A percentile compares a stretch with the other conserved stretches of the same genome.
phyloP scores from a whole-genome alignment of 2,888 invertebrate species.

The Leucophora obtusa region DNA sequence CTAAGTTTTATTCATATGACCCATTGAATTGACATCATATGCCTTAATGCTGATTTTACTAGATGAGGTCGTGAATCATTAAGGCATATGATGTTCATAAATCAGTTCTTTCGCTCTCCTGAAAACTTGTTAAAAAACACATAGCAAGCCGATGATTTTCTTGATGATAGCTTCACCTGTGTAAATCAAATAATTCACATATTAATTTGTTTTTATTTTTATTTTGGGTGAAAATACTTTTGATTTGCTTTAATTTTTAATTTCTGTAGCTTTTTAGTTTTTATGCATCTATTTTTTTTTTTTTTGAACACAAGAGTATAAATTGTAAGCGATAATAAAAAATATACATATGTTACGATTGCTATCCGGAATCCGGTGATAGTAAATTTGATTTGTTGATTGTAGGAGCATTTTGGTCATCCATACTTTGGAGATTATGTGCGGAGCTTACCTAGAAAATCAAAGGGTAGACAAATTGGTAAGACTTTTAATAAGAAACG shows the following conservation, averaged over 20 bases:
- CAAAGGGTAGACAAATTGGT: too few relatives aligned
- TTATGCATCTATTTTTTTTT: slow-evolving; percentile 55
- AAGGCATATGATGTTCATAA: too few relatives aligned
- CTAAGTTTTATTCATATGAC: too few relatives aligned
- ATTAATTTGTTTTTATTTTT: neutral
- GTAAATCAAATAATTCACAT: too few relatives aligned
- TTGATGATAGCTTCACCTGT: too few relatives aligned
- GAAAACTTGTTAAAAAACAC: too few relatives aligned
- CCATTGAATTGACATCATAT: too few relatives aligned
- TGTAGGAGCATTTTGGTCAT: slow-evolving; percentile 75
- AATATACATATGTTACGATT: slow-evolving; percentile 68
- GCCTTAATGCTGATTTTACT: too few relatives aligned
- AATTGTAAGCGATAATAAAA: slow-evolving; percentile 65
- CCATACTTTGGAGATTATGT: slow-evolving; percentile 76
- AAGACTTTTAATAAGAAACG: too few relatives aligned
- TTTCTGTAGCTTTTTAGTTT: slow-evolving; percentile 39
- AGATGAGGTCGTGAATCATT: too few relatives aligned
- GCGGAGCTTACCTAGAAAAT: slow-evolving; percentile 76
- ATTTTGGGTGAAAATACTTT: slow-evolving; percentile 48
- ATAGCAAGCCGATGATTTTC: too few relatives aligned
- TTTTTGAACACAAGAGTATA: slow-evolving; percentile 63
- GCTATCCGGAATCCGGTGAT: slow-evolving; percentile 75
- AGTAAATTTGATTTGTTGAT: slow-evolving; percentile 77
- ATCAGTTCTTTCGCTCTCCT: too few relatives aligned
- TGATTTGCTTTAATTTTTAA: slow-evolving; percentile 49